Evolutionary conservation across 1,140 invertebrate species (phyloP), one percentile per base, ranked within the genome.

Genomic region (Bicyclus anynana): DNA sequence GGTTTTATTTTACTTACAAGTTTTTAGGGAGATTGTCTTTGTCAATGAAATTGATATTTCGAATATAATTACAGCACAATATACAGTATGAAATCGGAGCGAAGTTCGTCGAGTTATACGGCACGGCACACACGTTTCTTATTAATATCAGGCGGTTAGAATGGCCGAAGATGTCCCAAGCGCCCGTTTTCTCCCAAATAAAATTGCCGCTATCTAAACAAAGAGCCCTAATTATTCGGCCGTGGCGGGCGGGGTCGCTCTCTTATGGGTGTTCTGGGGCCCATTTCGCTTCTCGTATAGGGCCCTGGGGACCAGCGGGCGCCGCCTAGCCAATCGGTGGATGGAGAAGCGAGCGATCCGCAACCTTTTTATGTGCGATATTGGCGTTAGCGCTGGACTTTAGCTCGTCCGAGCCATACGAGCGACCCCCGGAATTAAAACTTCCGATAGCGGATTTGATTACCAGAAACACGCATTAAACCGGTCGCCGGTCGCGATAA

Each of bases 211-310:
- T 89, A 89, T 90, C 87, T 90, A 90, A 90, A 90, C 89, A 90
- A 89, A 90, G 89, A 90, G 89, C 89, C 87, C 89, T 90, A 90
- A 90, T 90, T 90, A 90, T 90, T 89, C 89, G 89, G 84, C 86
- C 84, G 84, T 86, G 87, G 87, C 87, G 85, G 87, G 84, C 80
- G 86, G 84, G 84, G 89, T 86, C 80, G 83, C 82, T 88, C 84
- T 87, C 86, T 89, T 89, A 89, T 87, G 89, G 85, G 84, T 87
- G 86, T 87, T 87, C 80, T 74, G 89, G 89, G 89, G 83, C 84
- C 89, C 85, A 88, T 89, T 89, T 87, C 82, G 82, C 79, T 84
- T 84, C 86, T 87, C 82, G 82, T 87, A 89, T 89, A 88, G 86
- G 77, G 78, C 87, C 81, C 87, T 55, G 47, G 79, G 86, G 89